Evolutionary conservation across 2,113 vertebrate species (phyloP), one percentile per base, ranked within the genome.

Genomic region (Apus apus): DNA sequence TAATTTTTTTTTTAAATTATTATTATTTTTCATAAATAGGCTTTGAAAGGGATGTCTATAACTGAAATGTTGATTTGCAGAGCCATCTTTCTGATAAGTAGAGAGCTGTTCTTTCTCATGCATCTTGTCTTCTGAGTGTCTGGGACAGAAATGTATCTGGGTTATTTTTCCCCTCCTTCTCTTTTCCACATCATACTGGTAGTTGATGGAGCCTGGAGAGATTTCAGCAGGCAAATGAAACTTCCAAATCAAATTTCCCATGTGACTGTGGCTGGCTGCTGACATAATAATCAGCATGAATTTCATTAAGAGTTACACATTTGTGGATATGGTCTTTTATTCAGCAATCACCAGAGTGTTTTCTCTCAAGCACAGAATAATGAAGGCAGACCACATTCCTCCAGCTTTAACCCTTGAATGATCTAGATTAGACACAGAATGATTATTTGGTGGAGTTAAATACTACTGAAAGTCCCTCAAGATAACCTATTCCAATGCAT

Each of bases 71-170:
- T 15, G n/a, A 30, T 26, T 60, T 84, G 36, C 27, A n/a, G 34
- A 64, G 38, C 32, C 17, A 20, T 87, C 22, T 30, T 40, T 27
- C 56, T 26, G 15, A 45, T 25, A 57, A 46, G 13, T 21, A 48
- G 20, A 14, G 30, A 54, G 10, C 7, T 36, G 5, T 15, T 56
- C 14, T n/a, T 79, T 86, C 57, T 87, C 38, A 81, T 0, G 0
- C 27, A 32, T 54, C 43, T 18, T 14, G 36, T 58, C 77, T 45
- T 74, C 26, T 0, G 1, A 65, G 58, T 48, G 45, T 8, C 46
- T 0, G 0, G 3, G 66, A 38, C 0, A 0, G 21, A 75, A 56
- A 32, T 15, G 9, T 18, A 18, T 51, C 45, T n/a, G 3, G 29
- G 11, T 70, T 90, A 8, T 32, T 50, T 84, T 75, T 71, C 38